Base-by-base conservation (phyloP, 2,888 invertebrate species). In the Catotricha subobsoleta region DNA sequence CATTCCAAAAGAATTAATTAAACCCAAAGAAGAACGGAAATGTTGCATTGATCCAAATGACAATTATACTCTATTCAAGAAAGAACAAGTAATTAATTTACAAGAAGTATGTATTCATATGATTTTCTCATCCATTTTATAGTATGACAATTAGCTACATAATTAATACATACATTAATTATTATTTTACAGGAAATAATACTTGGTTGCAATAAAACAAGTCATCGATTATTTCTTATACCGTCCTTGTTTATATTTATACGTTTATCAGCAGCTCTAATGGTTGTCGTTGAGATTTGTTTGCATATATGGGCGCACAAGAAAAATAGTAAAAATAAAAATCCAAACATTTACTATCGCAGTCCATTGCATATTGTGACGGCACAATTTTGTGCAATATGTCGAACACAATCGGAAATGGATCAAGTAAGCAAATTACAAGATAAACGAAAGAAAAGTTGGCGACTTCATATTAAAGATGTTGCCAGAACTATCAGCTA, bases 281-380 rank as follows among this genome's bases (percentile, higher is more conserved):
- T 76, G 20, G 62, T 67, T 36, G 42, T 71, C 2, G 49, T 74
- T 10, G 80, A 80, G 59, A 59, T 71, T 15, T 57, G 66, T n/a
- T 58, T 80, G 20, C 80, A 80, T 54, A 65, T 69, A n/a, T 67
- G 69, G 63, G 73, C 77, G 7, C 80, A 80, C 52, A 70, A 69
- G 47, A 76, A 74, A 51, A 80, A 79, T 52, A 72, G 70, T 48
- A 56, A 58, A 35, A 58, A 76, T 27, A 66, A 66, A 50, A 66
- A 74, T 48, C 59, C 67, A 10, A 64, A 65, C 39, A 56, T 74
- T 28, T 77, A 73, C 50, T 80, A 75, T 51, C 71, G 72, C 34
- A 80, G 79, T 49, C 80, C 80, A 0, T 67, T 80, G 46, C 77
- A 80, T 54, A 60, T 72, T 2, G 63, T 78, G 7, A 69, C 74